Base-by-base conservation (phyloP, 2,797 vertebrate species). In the Paratrypauchen microcephalus region DNA sequence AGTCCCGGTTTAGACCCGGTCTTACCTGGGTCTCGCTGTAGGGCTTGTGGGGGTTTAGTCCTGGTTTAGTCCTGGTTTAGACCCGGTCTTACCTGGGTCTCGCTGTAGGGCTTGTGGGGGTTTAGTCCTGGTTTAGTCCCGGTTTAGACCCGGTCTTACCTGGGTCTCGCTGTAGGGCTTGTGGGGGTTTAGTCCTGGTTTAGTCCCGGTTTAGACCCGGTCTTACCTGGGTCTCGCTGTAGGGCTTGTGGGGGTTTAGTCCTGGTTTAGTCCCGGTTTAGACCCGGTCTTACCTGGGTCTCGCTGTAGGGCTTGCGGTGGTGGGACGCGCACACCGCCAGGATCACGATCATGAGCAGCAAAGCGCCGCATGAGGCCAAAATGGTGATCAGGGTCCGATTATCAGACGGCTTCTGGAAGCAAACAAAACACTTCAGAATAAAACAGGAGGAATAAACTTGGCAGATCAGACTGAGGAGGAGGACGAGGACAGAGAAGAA, bases 301-400 rank as follows among this genome's bases (percentile, higher is more conserved):
- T 93, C 92, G 11, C 76, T 76, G 81, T 90, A 93, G 0, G 91
- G 91, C 28, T 80, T 92, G 52, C 89, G 90, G 66, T 89, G 91
- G 71, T 90, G 92, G 3, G 89, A 90, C 1, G 85, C 81, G 2
- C 90, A 92, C 9, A 92, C 74, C 1, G 79, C 81, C 0, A 90
- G 69, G 78, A 88, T 84, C 70, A 91, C 66, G 56, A 94, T 91
- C 86, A 94, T 90, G 75, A 89, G 75, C 1, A 92, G 86, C 71
- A 94, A 78, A 4, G 89, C 89, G 0, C 91, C 91, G 4, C 90
- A 87, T 1, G 92, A 93, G 4, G 89, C 90, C 86, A 94, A 73
- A 75, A 94, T 91, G 69, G 86, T 88, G 0, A 93, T 90, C 71
- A 93, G 76, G 0, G 89, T 93, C 52, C 66, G 87, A 68, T 78